Conservation (phyloP, 2,888 invertebrate genomes). For the Blastobasis adustella region DNA sequence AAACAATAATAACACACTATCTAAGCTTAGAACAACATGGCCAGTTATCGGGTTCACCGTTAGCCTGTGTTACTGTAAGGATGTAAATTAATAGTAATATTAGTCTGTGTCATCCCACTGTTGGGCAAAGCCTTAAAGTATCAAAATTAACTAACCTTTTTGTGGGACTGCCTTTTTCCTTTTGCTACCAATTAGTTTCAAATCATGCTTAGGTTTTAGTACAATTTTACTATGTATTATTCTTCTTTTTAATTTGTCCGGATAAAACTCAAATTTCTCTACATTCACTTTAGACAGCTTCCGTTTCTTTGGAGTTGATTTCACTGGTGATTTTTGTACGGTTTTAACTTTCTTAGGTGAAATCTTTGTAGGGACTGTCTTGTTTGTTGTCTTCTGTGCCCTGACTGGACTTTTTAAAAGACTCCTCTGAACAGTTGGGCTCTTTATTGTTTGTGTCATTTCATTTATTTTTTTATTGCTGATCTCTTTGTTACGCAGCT, state of each 20-base stretch:
- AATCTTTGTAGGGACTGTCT: background rate
- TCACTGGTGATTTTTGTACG: background rate
- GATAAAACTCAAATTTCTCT: constrained; percentile 35
- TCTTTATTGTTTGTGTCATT: constrained; percentile 13
- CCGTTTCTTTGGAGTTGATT: background rate
- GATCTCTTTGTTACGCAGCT: constrained; percentile 19
- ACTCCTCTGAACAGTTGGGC: constrained; percentile 14
- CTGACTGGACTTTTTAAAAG: constrained; percentile 6
- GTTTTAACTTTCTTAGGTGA: background rate
- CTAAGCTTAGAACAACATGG: no score
- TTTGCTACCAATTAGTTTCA: constrained; percentile 43
- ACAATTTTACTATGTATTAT: constrained; percentile 28
- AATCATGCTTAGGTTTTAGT: constrained; percentile 35
- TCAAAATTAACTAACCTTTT: constrained; percentile 25
- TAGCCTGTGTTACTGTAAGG: no score
- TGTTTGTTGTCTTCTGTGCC: background rate
- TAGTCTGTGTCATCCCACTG: no score
- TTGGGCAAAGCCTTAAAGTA: no score
- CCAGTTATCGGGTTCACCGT: no score
- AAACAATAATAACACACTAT: no score
- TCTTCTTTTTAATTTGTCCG: constrained; percentile 35
- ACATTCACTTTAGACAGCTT: background rate
- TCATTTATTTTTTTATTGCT: constrained; percentile 18
- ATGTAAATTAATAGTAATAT: no score
- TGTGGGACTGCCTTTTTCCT: constrained; percentile 38